Percentiles rank a stretch among this genome's conserved stretches.
Conservation (phyloP, 2,888 invertebrate genomes). For the Rhogogaster chlorosoma region DNA sequence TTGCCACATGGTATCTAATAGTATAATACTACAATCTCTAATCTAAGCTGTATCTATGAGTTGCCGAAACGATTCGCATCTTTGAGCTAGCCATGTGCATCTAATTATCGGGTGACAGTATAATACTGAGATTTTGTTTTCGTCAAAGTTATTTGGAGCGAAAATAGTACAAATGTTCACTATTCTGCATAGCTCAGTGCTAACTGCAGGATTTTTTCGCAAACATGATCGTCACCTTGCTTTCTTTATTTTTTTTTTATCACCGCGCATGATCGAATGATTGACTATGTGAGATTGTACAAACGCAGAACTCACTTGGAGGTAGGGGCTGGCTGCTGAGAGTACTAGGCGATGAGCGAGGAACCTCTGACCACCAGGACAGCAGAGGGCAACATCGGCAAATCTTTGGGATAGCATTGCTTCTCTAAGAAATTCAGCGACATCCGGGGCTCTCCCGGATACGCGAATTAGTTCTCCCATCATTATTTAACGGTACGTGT, state of each 20-base stretch:
- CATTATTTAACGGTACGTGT: slow-evolving; percentile 56
- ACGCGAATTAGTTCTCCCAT: slow-evolving; percentile 71
- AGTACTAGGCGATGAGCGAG: slow-evolving; percentile 85
- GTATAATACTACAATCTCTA: background rate
- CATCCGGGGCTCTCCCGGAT: slow-evolving; percentile 68
- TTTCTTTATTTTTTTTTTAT: background rate
- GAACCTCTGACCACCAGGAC: slow-evolving; percentile 81
- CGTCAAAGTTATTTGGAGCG: background rate
- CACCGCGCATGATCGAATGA: background rate
- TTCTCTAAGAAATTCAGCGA: slow-evolving; percentile 70
- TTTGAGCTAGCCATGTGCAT: background rate
- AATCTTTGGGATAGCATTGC: slow-evolving; percentile 80
- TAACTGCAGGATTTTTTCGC: background rate
- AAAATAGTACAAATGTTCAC: slow-evolving; percentile 1
- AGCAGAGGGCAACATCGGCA: slow-evolving; percentile 83
- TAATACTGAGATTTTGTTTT: background rate
- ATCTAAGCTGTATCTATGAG: background rate
- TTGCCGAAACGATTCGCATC: background rate
- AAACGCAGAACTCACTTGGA: slow-evolving; percentile 80
- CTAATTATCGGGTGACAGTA: background rate
- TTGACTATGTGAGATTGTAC: slow-evolving; percentile 3
- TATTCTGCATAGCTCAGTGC: slow-evolving; percentile 11
- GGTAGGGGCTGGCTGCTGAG: slow-evolving; percentile 84
- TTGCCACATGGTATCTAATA: background rate
- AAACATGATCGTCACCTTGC: background rate